Conservation (phyloP, 1,140 invertebrate species). For the Onthophagus taurus region DNA sequence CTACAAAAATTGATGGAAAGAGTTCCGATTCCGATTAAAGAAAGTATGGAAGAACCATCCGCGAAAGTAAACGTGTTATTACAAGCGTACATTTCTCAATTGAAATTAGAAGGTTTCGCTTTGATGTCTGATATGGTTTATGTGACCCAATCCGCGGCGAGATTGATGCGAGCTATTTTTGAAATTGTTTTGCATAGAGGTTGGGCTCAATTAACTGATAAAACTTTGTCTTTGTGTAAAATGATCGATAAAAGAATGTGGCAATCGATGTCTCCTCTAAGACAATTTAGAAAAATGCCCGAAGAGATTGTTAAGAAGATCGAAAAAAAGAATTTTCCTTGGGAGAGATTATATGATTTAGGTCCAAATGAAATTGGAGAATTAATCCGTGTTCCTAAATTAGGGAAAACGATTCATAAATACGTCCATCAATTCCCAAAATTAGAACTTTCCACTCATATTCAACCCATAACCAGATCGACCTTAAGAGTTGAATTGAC, state of each 20-base stretch:
- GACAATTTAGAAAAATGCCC: slow-evolving; percentile 97
- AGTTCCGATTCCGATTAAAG: slow-evolving; percentile 98
- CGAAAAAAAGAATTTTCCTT: slow-evolving; percentile 95
- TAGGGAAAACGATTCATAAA: slow-evolving; percentile 96
- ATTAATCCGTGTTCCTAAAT: slow-evolving; percentile 87
- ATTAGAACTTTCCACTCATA: slow-evolving; percentile 87
- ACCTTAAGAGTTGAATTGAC: slow-evolving; percentile 92
- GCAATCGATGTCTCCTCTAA: slow-evolving; percentile 97
- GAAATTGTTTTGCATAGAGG: slow-evolving; percentile 86
- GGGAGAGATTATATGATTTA: slow-evolving; percentile 91
- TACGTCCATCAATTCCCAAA: slow-evolving; percentile 98
- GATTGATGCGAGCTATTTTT: slow-evolving; percentile 93
- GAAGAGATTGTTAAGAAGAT: slow-evolving; percentile 97
- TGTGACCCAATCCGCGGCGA: slow-evolving; percentile 93
- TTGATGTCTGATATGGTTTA: slow-evolving; percentile 99
- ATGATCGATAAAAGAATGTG: slow-evolving; percentile 99
- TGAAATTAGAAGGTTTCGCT: slow-evolving; percentile 97
- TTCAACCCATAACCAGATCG: slow-evolving; percentile 94
- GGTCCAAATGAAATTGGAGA: slow-evolving; percentile 97
- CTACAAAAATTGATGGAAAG: slow-evolving; percentile 94
- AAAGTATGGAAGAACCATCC: slow-evolving; percentile 96
- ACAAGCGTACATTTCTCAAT: slow-evolving; percentile 96
- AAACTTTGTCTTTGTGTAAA: slow-evolving; percentile 91
- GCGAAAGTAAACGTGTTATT: slow-evolving; percentile 94
- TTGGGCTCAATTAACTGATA: slow-evolving; percentile 97